Evolutionary conservation across 2,797 vertebrate genomes (phyloP), one percentile per base, ranked within the genome.

Genomic region (Uromys caudimaculatus): DNA sequence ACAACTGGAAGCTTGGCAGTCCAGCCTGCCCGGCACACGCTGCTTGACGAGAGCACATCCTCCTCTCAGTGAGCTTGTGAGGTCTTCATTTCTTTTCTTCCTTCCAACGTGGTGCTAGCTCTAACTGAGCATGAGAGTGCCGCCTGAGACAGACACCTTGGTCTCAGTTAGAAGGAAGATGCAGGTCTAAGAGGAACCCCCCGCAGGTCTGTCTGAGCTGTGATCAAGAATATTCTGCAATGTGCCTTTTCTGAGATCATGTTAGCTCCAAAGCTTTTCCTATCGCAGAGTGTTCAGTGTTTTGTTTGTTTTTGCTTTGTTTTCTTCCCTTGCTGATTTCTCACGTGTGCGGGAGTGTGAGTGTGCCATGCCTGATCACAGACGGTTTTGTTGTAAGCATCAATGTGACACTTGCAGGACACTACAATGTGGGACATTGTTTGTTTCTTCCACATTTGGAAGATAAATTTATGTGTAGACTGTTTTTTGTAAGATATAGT

Each of bases 1-100:
- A 99, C 99, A 99, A 98, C 98, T 98, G 99, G 99, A 99, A 99
- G 99, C 99, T 99, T 98, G 98, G 98, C 98, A 98, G 98, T 98
- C 98, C 98, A 98, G 97, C n/a, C 69, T 3, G 8, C 35, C 67
- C 16, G 7, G 97, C 98, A 98, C 98, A 98, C 98, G 98, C 98
- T 96, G 98, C 98, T 98, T 96, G 98, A 98, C 6, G 98, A 98
- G 98, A 98, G 98, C 98, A 98, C 98, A 98, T 98, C 95, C 93
- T 98, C 96, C 93, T 98, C 98, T 97, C 97, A 98, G 97, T 95
- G 98, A 98, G 98, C 98, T 98, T 96, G 77, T 92, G 95, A 97
- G 98, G 97, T 98, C 98, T 98, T 98, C 96, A 83, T 97, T 98
- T 97, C 97, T 0, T 87, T 98, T 97, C 98, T 98, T 98, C 98